Percentiles rank a stretch among this genome's conserved stretches.
phyloP scores from a whole-genome alignment of 2,113 vertebrate species.

The Xenus cinereus region DNA sequence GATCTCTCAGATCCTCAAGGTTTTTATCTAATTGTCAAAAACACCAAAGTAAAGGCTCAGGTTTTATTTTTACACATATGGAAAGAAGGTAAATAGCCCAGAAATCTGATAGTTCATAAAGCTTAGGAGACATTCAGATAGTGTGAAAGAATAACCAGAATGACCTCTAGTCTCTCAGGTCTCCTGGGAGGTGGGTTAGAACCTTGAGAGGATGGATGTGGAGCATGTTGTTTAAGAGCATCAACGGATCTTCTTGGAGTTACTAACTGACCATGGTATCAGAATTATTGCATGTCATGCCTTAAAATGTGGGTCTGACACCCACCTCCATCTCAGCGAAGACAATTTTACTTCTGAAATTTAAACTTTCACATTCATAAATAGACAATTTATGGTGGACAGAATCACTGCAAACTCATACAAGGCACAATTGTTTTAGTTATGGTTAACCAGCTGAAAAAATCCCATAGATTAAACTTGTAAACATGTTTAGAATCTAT shows the following conservation, averaged over 20 bases:
- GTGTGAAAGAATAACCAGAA: background rate
- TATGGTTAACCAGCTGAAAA: background rate
- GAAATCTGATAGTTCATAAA: background rate
- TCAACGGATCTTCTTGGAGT: rapidly evolving
- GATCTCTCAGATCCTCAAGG: background rate
- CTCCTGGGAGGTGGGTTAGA: background rate
- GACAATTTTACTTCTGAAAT: background rate
- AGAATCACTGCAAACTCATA: background rate
- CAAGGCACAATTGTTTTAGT: background rate
- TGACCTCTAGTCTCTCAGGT: background rate
- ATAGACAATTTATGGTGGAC: background rate
- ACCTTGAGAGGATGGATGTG: background rate
- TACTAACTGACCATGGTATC: background rate
- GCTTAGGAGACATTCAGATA: background rate
- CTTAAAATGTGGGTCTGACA: background rate
- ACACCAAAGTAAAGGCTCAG: background rate
- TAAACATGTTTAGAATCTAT: background rate
- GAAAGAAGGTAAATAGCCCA: background rate
- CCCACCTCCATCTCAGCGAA: background rate
- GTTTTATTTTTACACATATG: background rate
- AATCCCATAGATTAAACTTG: background rate
- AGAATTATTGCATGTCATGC: background rate
- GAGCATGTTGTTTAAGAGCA: background rate
- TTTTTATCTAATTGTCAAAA: background rate
- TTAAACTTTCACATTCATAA: background rate